phyloP scores from a whole-genome alignment of 2,113 vertebrate genomes.

The Aplodontia rufa region DNA sequence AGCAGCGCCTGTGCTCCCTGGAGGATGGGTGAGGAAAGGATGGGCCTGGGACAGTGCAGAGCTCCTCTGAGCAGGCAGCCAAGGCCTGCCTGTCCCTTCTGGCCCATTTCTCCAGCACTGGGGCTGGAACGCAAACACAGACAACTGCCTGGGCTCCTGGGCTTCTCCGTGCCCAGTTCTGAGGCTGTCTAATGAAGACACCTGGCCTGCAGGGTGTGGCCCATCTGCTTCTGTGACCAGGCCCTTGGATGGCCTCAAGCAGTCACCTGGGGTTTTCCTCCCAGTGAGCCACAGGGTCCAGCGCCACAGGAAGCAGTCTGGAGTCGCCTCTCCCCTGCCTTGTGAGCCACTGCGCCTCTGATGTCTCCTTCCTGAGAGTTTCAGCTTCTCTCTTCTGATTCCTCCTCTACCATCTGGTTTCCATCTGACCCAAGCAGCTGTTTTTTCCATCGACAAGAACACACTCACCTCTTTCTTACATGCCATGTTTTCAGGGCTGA shows the following conservation, averaged over 20 bases:
- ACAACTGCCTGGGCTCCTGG: not conserved
- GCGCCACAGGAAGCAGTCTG: not conserved
- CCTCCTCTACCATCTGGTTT: conserved; percentile 85
- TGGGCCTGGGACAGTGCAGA: not conserved
- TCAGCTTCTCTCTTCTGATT: conserved; percentile 75
- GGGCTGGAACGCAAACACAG: not conserved
- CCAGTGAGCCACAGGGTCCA: not conserved
- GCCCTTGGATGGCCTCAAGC: not conserved
- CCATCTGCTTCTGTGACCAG: not conserved
- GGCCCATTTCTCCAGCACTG: not conserved
- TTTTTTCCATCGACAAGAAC: conserved; percentile 85
- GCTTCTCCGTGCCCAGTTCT: not conserved
- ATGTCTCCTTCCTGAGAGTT: conserved; percentile 79
- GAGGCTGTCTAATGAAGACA: not conserved
- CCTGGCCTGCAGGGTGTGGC: not conserved
- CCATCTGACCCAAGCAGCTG: conserved; percentile 85
- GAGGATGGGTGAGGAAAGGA: not conserved
- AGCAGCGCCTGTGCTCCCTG: not conserved
- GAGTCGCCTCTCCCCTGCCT: not conserved
- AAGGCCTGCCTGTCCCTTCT: not conserved
- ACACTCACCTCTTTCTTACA: conserved; percentile 77
- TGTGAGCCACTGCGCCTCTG: conserved; percentile 68
- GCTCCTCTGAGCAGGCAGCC: not conserved
- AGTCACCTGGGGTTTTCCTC: not conserved
- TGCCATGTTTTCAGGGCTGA: conserved; percentile 64